Evolutionary conservation across 2,888 invertebrate species (phyloP).

Genomic region (Hecatera dysodea): DNA sequence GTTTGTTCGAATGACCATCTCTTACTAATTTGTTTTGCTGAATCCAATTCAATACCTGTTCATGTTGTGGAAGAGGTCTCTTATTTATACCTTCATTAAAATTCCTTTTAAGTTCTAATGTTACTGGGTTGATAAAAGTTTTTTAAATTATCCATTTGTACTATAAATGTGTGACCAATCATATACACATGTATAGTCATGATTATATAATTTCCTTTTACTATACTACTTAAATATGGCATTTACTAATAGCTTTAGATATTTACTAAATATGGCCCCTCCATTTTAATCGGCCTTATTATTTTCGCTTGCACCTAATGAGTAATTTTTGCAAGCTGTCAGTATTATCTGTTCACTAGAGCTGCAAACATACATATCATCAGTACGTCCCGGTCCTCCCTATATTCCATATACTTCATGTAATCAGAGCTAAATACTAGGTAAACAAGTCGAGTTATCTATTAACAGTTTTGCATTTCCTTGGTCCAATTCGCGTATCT

Average conservation of each 20-base stretch:
- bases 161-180: too few relatives aligned
- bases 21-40: neutral
- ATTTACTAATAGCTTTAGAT: too few relatives aligned
- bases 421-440: neutral
- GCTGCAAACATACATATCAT: neutral
- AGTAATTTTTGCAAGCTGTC: neutral
- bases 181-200: neutral
- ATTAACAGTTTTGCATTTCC: conserved; percentile 73
- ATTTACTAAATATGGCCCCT: neutral
- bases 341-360: neutral
- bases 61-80: neutral
- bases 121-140: too few relatives aligned
- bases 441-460: conserved; percentile 18
- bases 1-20: neutral
- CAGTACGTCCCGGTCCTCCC: neutral
- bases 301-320: neutral
- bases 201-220: neutral
- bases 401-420: neutral
- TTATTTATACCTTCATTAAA: too few relatives aligned
- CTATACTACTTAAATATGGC: too few relatives aligned
- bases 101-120: too few relatives aligned
- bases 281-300: neutral
- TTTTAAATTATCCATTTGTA: too few relatives aligned
- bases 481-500: conserved; percentile 83
- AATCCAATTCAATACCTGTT: neutral